These are phyloP conservation scores for Thripadectes ignobilis DNA, from an alignment of 2,797 vertebrate species.

Conservation along the genomic window DNA sequence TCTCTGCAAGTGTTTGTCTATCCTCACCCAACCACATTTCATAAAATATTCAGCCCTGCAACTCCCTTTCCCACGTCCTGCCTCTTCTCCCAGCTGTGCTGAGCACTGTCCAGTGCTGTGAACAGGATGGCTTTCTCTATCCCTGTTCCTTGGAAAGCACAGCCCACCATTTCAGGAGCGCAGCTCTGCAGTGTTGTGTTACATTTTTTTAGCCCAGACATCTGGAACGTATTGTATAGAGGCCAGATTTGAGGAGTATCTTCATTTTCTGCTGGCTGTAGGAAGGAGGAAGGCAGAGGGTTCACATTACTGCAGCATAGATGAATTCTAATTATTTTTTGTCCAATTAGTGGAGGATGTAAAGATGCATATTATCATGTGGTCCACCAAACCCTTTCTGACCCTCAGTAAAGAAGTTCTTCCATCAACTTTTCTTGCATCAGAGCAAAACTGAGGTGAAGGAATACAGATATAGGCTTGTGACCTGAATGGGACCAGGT, in stretches of 20 bases:
- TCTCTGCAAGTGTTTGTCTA: not conserved
- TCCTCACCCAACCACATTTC: not conserved
- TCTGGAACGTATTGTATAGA: slow-evolving; percentile 13
- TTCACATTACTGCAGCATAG: not conserved
- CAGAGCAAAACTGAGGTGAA: not conserved
- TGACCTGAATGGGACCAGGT: not conserved
- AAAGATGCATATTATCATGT: not conserved
- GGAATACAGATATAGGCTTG: not conserved
- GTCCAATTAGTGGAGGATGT: not conserved
- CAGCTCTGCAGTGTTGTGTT: not conserved
- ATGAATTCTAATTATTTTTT: not conserved
- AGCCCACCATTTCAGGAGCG: not conserved
- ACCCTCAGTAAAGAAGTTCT: not conserved
- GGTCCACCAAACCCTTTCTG: not conserved
- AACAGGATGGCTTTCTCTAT: fast-evolving
- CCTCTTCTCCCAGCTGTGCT: not conserved
- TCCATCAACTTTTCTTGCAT: not conserved
- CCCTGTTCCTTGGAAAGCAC: not conserved
- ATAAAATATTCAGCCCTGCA: not conserved
- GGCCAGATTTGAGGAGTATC: slow-evolving; percentile 23
- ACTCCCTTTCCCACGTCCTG: not conserved
- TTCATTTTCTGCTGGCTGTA: slow-evolving; percentile 4
- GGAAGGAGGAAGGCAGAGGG: not conserved
- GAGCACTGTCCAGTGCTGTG: not conserved
- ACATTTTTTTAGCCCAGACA: not conserved